phyloP scores from a whole-genome alignment of 2,113 vertebrate genomes.

The Ophiodon elongatus region DNA sequence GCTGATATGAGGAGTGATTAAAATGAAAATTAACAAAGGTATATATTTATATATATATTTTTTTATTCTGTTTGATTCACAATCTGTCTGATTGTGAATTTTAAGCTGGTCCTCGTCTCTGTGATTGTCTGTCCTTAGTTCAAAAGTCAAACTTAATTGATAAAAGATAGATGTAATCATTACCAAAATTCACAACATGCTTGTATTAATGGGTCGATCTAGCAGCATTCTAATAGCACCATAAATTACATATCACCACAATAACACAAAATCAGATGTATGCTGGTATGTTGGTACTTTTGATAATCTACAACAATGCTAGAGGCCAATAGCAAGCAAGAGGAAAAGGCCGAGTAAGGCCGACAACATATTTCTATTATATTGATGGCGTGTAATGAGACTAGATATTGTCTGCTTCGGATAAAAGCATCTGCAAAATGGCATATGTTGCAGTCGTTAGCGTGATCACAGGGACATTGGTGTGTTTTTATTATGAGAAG shows the following conservation, averaged over 20 bases:
- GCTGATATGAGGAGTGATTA: not conserved
- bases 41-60: not conserved
- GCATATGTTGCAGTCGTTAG: conserved; percentile 51
- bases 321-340: not conserved
- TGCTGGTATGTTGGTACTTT: not conserved
- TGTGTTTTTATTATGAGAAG: conserved; percentile 52
- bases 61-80: no score
- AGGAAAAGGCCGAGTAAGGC: not conserved
- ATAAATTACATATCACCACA: not conserved
- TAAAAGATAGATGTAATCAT: not conserved
- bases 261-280: not conserved
- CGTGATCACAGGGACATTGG: conserved; percentile 50
- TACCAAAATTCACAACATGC: not conserved
- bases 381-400: not conserved
- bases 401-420: not conserved
- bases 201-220: not conserved
- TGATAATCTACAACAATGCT: not conserved
- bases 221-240: not conserved
- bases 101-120: not conserved
- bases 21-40: no score
- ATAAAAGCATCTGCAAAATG: conserved; percentile 49
- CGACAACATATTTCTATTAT: not conserved
- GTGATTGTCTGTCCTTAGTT: not conserved
- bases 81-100: not conserved
- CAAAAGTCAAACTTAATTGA: not conserved